Evolutionary conservation across 2,797 vertebrate genomes (phyloP), one percentile per base, ranked within the genome.

Genomic region (Erithacus rubecula): DNA sequence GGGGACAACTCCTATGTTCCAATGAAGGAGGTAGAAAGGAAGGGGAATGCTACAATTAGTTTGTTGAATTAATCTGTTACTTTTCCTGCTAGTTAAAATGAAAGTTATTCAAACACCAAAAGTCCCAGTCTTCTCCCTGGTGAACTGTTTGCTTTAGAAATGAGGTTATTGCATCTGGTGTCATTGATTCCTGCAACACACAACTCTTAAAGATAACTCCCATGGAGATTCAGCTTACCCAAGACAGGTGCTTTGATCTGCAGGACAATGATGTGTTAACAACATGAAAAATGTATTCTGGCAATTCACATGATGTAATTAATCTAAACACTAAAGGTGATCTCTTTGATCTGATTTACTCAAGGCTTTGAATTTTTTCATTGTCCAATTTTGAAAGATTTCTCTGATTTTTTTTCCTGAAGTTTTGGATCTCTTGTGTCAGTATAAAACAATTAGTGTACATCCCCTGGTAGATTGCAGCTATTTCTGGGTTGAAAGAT

Each of bases 161-260:
- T 89, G 34, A 84, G 75, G 78, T 83, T 95, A 41, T 43, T 68
- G 81, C 76, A 71, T 62, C 41, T 92, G 41, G 20, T 80, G 65
- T 58, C 75, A 89, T 32, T 89, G 91, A 85, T 93, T 93, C 20
- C 72, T 81, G 84, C 84, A 78, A 21, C 24, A 53, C 18, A 22
- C 11, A 12, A 5, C 72, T 93, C 87, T 86, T 69, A 52, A 65
- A 81, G 84, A 12, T 58, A 77, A 70, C 52, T 86, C 76, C 82
- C 19, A 5, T 26, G 70, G 85, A 84, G 76, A 43, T 49, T 72
- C 41, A 36, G 55, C 15, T 5, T 53, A 59, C 39, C 32, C 52
- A 30, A 24, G 81, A 67, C 91, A 84, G 89, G 78, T 89, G 69
- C 87, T 96, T 93, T 92, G 69, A 92, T 95, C 87, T 94, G 65